Evolutionary conservation across 2,797 vertebrate species (phyloP).

Genomic region (Coluber constrictor): DNA sequence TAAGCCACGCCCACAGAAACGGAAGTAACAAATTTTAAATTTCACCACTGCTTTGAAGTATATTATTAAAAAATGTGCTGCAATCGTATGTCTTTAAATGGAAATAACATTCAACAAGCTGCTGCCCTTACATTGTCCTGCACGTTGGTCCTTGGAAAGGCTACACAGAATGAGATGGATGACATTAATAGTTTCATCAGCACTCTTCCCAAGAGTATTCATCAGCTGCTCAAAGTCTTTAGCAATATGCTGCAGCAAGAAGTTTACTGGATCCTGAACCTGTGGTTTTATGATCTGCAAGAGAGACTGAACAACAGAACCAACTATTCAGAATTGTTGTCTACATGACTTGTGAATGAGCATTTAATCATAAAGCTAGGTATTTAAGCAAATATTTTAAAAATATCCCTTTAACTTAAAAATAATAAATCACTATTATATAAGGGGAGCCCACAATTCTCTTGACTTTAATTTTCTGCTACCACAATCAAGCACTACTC

Average conservation of each 20-base stretch:
- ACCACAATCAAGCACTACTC: not conserved
- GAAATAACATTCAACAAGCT: not conserved
- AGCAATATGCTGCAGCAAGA: constrained; percentile 78
- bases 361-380: not conserved
- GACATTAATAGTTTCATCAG: constrained; percentile 76
- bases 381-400: not conserved
- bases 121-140: constrained; percentile 70
- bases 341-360: not conserved
- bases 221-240: constrained; percentile 81
- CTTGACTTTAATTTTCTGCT: not conserved
- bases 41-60: not conserved
- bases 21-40: too few species aligned
- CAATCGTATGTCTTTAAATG: not conserved
- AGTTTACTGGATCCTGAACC: constrained; percentile 63
- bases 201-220: constrained; percentile 79
- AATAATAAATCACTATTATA: not conserved
- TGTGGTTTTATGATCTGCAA: constrained; percentile 76
- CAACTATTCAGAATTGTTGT: not conserved
- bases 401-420: not conserved
- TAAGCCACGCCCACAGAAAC: too few species aligned
- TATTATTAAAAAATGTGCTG: not conserved
- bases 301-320: constrained; percentile 51
- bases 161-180: constrained; percentile 78
- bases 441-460: not conserved
- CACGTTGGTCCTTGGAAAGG: constrained; percentile 62